A percentile compares a stretch with the other conserved stretches of the same genome.
These are phyloP conservation scores for Excalfactoria chinensis DNA, from an alignment of 2,113 vertebrate genomes.

Conservation along the genomic window DNA sequence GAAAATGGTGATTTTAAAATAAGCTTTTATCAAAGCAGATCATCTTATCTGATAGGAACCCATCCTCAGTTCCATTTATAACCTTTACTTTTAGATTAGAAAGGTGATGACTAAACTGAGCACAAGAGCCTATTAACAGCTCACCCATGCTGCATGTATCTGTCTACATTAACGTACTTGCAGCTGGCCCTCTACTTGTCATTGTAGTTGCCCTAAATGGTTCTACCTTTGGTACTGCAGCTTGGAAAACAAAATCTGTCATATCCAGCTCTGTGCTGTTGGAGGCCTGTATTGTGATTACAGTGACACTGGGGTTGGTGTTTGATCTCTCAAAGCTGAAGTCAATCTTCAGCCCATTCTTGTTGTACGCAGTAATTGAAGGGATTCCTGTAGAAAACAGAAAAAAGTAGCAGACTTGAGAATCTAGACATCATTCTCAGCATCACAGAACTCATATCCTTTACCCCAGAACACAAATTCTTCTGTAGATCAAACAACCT, in stretches of 20 bases:
- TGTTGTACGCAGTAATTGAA: constrained; percentile 96
- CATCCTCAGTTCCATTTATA: not conserved
- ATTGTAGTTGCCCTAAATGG: not conserved
- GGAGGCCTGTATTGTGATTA: constrained; percentile 97
- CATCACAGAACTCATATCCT: not conserved
- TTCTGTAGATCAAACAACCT: not conserved
- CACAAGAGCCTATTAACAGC: not conserved
- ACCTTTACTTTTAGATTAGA: not conserved
- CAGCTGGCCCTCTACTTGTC: not conserved
- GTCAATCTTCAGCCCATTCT: constrained; percentile 98
- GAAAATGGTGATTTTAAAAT: not conserved
- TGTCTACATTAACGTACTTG: not conserved
- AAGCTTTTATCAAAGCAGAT: not conserved
- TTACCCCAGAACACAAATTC: not conserved
- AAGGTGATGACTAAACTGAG: not conserved
- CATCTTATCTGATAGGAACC: not conserved
- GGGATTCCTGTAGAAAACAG: constrained; percentile 86
- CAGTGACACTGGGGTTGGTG: constrained; percentile 94
- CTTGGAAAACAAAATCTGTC: constrained; percentile 99
- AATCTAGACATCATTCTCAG: not conserved
- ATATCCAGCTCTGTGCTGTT: constrained; percentile 96
- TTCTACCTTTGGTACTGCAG: constrained; percentile 99
- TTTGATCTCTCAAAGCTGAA: constrained; percentile 98
- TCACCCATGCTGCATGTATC: not conserved
- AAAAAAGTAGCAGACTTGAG: not conserved